Percentiles rank a stretch among this genome's conserved stretches.
phyloP scores from a whole-genome alignment of 2,888 invertebrate species.

The Orchestes rusci region DNA sequence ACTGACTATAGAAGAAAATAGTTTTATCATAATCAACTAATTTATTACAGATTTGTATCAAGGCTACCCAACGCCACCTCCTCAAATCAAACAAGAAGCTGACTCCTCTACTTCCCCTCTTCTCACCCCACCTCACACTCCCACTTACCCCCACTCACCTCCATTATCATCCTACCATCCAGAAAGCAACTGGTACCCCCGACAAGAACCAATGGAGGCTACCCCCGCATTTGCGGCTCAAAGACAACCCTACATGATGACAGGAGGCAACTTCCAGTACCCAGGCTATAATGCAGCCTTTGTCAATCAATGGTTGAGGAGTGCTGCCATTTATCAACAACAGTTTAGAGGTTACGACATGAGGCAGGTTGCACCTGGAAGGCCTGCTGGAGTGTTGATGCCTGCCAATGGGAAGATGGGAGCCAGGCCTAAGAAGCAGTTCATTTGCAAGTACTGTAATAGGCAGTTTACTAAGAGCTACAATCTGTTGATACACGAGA shows the following conservation, averaged over 20 bases:
- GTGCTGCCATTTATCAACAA: conserved; percentile 63
- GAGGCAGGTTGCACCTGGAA: conserved; percentile 36
- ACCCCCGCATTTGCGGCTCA: neutral
- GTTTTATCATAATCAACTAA: too few relatives aligned
- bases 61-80: neutral
- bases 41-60: neutral
- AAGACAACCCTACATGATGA: neutral
- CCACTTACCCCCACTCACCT: conserved; percentile 50
- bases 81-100: conserved; percentile 40
- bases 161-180: conserved; percentile 26
- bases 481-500: conserved; percentile 93
- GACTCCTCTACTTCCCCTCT: conserved; percentile 46
- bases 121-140: conserved; percentile 67
- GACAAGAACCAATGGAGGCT: conserved; percentile 7
- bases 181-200: conserved; percentile 37
- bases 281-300: conserved; percentile 50
- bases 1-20: too few relatives aligned
- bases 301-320: conserved; percentile 69
- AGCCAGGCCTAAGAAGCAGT: conserved; percentile 69
- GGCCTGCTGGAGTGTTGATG: conserved; percentile 45
- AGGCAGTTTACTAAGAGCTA: conserved; percentile 97
- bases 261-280: conserved; percentile 16
- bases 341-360: conserved; percentile 35
- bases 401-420: conserved; percentile 40
- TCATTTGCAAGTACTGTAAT: conserved; percentile 96